Evolutionary conservation across 2,113 vertebrate genomes (phyloP), one percentile per base, ranked within the genome.

Genomic region (Montifringilla adamsi): DNA sequence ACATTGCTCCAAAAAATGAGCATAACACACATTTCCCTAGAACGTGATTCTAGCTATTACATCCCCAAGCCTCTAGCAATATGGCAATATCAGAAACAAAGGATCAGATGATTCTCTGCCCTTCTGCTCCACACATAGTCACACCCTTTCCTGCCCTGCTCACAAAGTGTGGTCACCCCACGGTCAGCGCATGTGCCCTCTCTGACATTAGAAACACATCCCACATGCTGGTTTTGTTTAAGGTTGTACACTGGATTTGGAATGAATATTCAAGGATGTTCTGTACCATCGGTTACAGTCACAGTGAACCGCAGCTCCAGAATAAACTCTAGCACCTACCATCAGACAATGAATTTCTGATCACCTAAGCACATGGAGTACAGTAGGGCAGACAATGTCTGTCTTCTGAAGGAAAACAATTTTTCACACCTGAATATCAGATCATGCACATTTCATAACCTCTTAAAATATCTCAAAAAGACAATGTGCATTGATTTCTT

Each of bases 181-280:
- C 1, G 10, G 24, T 13, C 2, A 0, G 75, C 4, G 1, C n/a
- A 23, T 5, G 10, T 10, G 21, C 15, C 46, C 50, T 44, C 62
- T 47, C 43, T 39, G n/a, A 21, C 33, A 30, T 31, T 52, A 44
- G 7, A 47, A 28, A 55, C 23, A 33, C 8, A 5, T 39, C 39
- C 41, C 20, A 55, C 14, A 4, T 33, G 49, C 50, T 74, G 69
- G 2, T 62, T 44, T 24, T 35, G 31, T 27, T 73, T 28, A 28
- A 39, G n/a, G 50, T 23, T 41, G n/a, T 23, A n/a, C 23, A 41
- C 2, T 56, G 35, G 8, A 75, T 56, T 66, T 64, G 26, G 30
- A 56, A 56, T 13, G 6, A 74, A 47, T 19, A 37, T 24, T 56
- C 62, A 47, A 41, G 15, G 59, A 39, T 47, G 28, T 47, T 74